A percentile compares a stretch with the other conserved stretches of the same genome.
Evolutionary conservation across 2,888 invertebrate species (phyloP).

Genomic region (Troilus luridus): DNA sequence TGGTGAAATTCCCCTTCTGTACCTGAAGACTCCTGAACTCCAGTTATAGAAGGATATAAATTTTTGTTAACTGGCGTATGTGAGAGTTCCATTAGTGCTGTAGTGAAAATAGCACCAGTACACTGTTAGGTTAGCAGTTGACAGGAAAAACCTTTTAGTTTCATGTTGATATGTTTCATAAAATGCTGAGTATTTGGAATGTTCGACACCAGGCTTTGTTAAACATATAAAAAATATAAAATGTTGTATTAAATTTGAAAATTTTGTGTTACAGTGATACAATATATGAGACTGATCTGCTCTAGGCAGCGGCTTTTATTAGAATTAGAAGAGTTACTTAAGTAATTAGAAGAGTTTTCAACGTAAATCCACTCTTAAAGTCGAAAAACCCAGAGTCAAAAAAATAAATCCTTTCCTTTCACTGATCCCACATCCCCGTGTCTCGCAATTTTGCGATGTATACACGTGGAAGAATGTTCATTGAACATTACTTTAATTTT

Average conservation of each 20-base stretch:
- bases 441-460: too few species aligned
- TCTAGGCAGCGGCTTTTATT: too few species aligned
- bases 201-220: not conserved
- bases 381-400: too few species aligned
- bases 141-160: not conserved
- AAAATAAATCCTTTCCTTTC: too few species aligned
- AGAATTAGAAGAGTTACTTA: too few species aligned
- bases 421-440: too few species aligned
- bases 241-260: not conserved
- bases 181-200: not conserved
- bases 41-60: not conserved
- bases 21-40: not conserved
- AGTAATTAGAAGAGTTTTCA: too few species aligned
- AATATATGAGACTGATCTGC: too few species aligned
- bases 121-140: not conserved
- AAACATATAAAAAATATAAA: not conserved
- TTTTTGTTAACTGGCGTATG: not conserved
- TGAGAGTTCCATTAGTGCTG: not conserved
- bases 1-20: not conserved
- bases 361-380: too few species aligned
- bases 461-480: too few species aligned
- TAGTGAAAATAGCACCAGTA: not conserved
- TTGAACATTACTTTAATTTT: too few species aligned
- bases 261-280: too few species aligned
- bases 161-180: not conserved